These are phyloP conservation scores for Tholera decimalis DNA, from an alignment of 2,888 invertebrate species.

Conservation along the genomic window DNA sequence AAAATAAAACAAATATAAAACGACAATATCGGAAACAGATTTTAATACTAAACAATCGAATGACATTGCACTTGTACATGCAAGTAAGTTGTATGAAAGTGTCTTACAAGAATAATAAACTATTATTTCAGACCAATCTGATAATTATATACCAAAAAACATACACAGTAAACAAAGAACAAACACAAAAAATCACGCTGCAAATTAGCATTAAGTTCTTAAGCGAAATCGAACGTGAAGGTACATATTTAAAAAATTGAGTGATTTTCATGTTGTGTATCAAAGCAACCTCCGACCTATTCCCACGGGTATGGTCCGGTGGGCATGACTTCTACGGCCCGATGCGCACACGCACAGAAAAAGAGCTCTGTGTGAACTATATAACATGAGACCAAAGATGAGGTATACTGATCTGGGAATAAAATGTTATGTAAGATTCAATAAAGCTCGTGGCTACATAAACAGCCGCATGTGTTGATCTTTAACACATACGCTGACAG, in stretches of 20 bases:
- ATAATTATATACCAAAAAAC: background rate
- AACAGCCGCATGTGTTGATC: too few species aligned
- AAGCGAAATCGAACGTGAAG: slow-evolving; percentile 41
- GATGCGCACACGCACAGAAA: slow-evolving; percentile 73
- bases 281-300: slow-evolving; percentile 73
- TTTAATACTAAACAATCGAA: too few species aligned
- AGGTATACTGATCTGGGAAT: slow-evolving; percentile 55
- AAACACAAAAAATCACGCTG: background rate
- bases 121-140: background rate
- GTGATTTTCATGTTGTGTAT: slow-evolving; percentile 66
- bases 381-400: slow-evolving; percentile 56
- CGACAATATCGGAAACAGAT: too few species aligned
- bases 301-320: slow-evolving; percentile 83
- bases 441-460: background rate
- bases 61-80: too few species aligned
- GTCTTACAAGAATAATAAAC: too few species aligned
- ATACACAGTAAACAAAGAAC: background rate
- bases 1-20: too few species aligned
- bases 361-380: slow-evolving; percentile 75
- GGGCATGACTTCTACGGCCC: slow-evolving; percentile 80
- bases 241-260: slow-evolving; percentile 46
- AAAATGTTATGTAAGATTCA: background rate
- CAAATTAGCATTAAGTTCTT: slow-evolving; percentile 16
- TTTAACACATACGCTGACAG: too few species aligned
- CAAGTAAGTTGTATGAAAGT: too few species aligned